A percentile compares a stretch with the other conserved stretches of the same genome.
Evolutionary conservation across 2,888 invertebrate genomes (phyloP).

Genomic region (Campoplex nolae): DNA sequence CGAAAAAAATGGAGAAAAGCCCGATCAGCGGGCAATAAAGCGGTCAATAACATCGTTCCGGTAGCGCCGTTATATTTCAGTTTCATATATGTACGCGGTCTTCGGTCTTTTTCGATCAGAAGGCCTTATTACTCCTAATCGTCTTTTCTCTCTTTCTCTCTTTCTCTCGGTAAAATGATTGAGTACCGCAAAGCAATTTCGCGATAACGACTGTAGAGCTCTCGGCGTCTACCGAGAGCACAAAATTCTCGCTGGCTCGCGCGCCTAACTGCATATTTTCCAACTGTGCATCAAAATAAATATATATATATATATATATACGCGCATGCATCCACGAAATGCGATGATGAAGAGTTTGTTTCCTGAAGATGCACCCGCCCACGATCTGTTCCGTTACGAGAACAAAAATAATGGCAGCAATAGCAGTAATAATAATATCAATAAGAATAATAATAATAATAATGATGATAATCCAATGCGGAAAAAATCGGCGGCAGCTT

Average conservation of each 20-base stretch:
- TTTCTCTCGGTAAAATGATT: conserved; percentile 57
- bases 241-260: conserved; percentile 49
- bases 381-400: conserved; percentile 51
- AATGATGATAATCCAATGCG: background rate
- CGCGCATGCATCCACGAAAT: background rate
- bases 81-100: conserved; percentile 16
- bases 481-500: background rate
- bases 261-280: conserved; percentile 59
- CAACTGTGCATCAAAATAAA: background rate
- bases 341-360: conserved; percentile 11
- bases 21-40: background rate
- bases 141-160: conserved; percentile 3
- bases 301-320: background rate
- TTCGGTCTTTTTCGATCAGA: conserved; percentile 42
- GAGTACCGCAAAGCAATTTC: conserved; percentile 75
- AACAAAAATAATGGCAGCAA: background rate
- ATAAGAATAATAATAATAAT: conserved; percentile 16
- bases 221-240: conserved; percentile 46
- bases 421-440: conserved; percentile 9
- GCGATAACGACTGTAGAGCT: conserved; percentile 73
- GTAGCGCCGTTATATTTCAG: conserved; percentile 26
- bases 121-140: conserved; percentile 25
- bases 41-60: conserved; percentile 32
- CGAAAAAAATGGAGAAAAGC: background rate
- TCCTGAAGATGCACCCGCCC: conserved; percentile 33